phyloP scores from a whole-genome alignment of 2,888 invertebrate species.

The Xestobium rufovillosum region DNA sequence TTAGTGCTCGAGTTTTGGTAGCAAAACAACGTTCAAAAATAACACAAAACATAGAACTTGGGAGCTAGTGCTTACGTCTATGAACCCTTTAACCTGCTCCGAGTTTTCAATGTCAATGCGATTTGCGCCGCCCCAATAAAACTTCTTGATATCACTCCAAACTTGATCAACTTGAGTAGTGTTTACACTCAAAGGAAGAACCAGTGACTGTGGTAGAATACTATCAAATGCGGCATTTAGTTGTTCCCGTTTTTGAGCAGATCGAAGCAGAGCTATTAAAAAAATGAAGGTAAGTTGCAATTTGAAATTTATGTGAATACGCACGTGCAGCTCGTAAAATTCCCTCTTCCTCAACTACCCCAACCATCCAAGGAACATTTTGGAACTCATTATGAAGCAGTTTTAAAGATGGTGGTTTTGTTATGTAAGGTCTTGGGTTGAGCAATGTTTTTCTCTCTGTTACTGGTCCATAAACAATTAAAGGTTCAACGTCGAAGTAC shows the following conservation, averaged over 20 bases:
- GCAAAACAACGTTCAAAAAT: background rate
- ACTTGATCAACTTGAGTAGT: constrained; percentile 15
- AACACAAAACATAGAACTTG: background rate
- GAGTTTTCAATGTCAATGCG: constrained; percentile 23
- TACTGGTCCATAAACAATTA: constrained; percentile 44
- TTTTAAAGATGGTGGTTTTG: constrained; percentile 39
- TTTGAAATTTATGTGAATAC: constrained; percentile 12
- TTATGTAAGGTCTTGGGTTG: constrained; percentile 44
- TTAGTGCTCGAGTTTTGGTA: constrained; percentile 4
- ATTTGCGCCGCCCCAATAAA: constrained; percentile 27
- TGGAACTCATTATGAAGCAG: constrained; percentile 39
- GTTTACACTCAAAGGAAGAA: constrained; percentile 24
- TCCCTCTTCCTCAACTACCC: constrained; percentile 46
- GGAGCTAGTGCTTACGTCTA: constrained; percentile 30
- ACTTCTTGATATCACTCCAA: constrained; percentile 27
- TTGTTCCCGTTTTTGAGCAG: constrained; percentile 20
- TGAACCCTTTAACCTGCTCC: constrained; percentile 29
- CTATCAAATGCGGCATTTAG: constrained; percentile 30
- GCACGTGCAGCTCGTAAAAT: constrained; percentile 43
- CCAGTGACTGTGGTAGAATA: constrained; percentile 26
- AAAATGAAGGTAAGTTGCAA: constrained; percentile 5
- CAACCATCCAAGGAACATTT: constrained; percentile 46
- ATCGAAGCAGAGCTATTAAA: constrained; percentile 27
- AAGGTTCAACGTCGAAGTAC: constrained; percentile 46
- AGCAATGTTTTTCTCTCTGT: constrained; percentile 37